phyloP scores from a whole-genome alignment of 2,888 invertebrate genomes.

The Acleris sparsana region DNA sequence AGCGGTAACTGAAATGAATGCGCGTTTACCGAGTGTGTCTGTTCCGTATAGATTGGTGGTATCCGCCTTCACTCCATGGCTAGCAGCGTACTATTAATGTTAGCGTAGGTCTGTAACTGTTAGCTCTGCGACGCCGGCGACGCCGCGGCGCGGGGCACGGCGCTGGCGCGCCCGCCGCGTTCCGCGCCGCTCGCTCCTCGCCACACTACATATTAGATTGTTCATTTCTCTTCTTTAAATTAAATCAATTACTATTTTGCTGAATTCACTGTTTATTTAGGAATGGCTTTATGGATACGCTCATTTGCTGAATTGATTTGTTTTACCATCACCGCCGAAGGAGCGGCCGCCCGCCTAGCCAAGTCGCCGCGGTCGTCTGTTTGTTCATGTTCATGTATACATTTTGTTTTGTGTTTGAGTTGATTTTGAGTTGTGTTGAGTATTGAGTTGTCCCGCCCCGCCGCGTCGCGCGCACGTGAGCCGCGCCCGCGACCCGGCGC shows the following conservation, averaged over 20 bases:
- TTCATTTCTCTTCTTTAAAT: constrained; percentile 72
- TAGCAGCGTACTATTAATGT: constrained; percentile 79
- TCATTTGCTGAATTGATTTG: constrained; percentile 77
- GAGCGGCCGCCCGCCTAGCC: constrained; percentile 51
- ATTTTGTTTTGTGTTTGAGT: constrained; percentile 73
- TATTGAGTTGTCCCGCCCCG: constrained; percentile 61
- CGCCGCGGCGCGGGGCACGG: constrained; percentile 58
- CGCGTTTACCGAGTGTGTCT: constrained; percentile 77
- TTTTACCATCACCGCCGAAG: constrained; percentile 58
- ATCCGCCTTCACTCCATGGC: constrained; percentile 81
- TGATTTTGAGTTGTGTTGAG: constrained; percentile 73
- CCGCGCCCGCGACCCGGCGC: constrained; percentile 32
- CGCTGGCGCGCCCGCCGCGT: constrained; percentile 29
- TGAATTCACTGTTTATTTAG: constrained; percentile 78
- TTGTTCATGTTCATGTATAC: constrained; percentile 63
- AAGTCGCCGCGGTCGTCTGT: constrained; percentile 53
- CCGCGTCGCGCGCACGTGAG: constrained; percentile 46
- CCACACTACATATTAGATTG: constrained; percentile 73
- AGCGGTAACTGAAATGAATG: constrained; percentile 80
- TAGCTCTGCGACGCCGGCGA: constrained; percentile 75
- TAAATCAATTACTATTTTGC: constrained; percentile 68
- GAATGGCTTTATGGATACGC: constrained; percentile 80
- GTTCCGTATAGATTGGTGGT: constrained; percentile 78
- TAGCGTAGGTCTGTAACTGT: constrained; percentile 77
- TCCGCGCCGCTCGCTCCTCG: constrained; percentile 66